These are phyloP conservation scores for Nomada ferruginata DNA, from an alignment of 2,888 invertebrate species.

Conservation along the genomic window DNA sequence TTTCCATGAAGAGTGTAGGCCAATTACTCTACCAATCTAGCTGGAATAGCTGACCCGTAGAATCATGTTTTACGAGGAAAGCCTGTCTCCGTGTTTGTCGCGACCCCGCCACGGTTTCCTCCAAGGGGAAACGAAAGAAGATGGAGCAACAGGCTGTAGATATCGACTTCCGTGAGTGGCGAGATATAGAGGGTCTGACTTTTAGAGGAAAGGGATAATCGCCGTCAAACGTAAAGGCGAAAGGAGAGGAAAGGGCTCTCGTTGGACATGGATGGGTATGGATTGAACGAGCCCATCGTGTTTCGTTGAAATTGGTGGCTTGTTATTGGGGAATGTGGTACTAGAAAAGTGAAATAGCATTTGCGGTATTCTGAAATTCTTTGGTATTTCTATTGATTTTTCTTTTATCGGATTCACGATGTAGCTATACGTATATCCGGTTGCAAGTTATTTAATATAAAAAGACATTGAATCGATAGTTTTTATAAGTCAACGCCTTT, in stretches of 20 bases:
- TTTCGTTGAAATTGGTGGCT: too few species aligned
- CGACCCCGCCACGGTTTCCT: constrained; percentile 49
- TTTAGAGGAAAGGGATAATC: not conserved
- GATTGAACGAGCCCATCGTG: constrained; percentile 31
- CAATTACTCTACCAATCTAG: constrained; percentile 63
- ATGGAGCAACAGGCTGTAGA: constrained; percentile 70
- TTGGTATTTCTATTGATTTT: too few species aligned
- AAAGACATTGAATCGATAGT: too few species aligned
- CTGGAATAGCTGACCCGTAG: constrained; percentile 49
- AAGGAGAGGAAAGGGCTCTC: constrained; percentile 8
- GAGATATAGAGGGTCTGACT: constrained; percentile 25
- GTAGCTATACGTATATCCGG: too few species aligned
- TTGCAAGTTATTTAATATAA: too few species aligned
- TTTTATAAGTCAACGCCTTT: too few species aligned
- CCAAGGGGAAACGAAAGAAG: constrained; percentile 42
- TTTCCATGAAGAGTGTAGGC: constrained; percentile 26
- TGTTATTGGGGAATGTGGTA: too few species aligned
- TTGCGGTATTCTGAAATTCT: too few species aligned
- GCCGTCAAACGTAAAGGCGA: constrained; percentile 12
- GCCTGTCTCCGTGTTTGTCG: constrained; percentile 55
- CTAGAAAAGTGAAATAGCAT: too few species aligned
- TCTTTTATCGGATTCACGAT: too few species aligned
- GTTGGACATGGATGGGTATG: constrained; percentile 1
- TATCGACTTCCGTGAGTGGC: constrained; percentile 65
- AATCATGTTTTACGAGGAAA: constrained; percentile 67